Evolutionary conservation across 2,888 invertebrate genomes (phyloP).

Genomic region (Orthonychiurus folsomi): DNA sequence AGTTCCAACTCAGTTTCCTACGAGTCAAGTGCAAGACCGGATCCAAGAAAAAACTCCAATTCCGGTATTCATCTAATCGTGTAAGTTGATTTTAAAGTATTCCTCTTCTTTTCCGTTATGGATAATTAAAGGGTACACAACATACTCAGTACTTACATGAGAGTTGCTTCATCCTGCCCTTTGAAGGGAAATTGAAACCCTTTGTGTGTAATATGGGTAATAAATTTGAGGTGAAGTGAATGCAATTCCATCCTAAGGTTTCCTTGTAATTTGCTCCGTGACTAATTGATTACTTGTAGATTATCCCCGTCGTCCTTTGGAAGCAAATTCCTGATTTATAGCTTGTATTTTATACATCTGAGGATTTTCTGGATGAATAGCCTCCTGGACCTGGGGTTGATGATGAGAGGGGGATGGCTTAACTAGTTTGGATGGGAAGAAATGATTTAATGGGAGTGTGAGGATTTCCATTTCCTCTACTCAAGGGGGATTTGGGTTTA

Average conservation of each 20-base stretch:
- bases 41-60: too few relatives aligned
- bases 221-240: not conserved
- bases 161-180: too few relatives aligned
- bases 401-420: not conserved
- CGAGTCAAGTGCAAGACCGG: too few relatives aligned
- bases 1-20: too few relatives aligned
- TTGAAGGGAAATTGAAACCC: too few relatives aligned
- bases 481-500: not conserved
- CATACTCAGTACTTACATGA: too few relatives aligned
- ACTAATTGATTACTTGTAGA: not conserved
- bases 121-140: too few relatives aligned
- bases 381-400: not conserved
- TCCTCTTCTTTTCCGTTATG: too few relatives aligned
- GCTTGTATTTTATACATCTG: not conserved
- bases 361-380: not conserved
- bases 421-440: not conserved
- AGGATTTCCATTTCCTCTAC: conserved; percentile 1
- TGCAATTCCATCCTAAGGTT: not conserved
- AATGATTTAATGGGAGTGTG: not conserved
- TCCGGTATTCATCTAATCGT: too few relatives aligned
- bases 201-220: too few relatives aligned
- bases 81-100: too few relatives aligned
- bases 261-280: not conserved
- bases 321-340: not conserved
- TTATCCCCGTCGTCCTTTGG: not conserved